Percentiles rank a stretch among this genome's conserved stretches.
Conservation (phyloP, 2,888 invertebrate species). For the Pyrrhia umbra region DNA sequence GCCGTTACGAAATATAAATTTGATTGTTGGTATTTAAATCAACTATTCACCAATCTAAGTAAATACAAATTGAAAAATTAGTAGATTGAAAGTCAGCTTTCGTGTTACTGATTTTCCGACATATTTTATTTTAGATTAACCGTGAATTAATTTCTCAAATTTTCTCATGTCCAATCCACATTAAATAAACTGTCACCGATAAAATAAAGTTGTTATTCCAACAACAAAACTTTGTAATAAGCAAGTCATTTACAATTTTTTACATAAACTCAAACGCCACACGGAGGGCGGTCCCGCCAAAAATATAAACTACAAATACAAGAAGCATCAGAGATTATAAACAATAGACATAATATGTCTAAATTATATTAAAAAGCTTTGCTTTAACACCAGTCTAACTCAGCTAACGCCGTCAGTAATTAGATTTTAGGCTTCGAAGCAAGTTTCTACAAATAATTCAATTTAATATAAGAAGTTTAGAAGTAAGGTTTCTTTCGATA, state of each 20-base stretch:
- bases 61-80: too few relatives aligned
- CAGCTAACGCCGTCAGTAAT: conserved; percentile 19
- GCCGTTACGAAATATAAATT: too few relatives aligned
- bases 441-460: not conserved
- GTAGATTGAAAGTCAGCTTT: too few relatives aligned
- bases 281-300: conserved; percentile 29
- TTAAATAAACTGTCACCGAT: conserved; percentile 11
- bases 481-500: not conserved
- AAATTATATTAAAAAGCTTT: conserved; percentile 60
- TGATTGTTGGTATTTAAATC: too few relatives aligned
- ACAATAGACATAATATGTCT: conserved; percentile 61
- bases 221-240: conserved; percentile 39
- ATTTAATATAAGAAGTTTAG: too few relatives aligned
- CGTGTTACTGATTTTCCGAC: too few relatives aligned
- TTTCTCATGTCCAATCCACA: not conserved
- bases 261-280: conserved; percentile 50
- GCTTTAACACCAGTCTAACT: conserved; percentile 52
- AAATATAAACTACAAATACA: conserved; percentile 61
- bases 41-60: too few relatives aligned
- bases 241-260: conserved; percentile 61
- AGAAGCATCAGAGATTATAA: conserved; percentile 65
- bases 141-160: not conserved
- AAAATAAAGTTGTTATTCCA: conserved; percentile 2
- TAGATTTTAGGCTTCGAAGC: conserved; percentile 21
- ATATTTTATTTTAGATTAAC: not conserved